Evolutionary conservation across 1,140 invertebrate species (phyloP), one percentile per base, ranked within the genome.

Genomic region (Agraylea sexmaculata): DNA sequence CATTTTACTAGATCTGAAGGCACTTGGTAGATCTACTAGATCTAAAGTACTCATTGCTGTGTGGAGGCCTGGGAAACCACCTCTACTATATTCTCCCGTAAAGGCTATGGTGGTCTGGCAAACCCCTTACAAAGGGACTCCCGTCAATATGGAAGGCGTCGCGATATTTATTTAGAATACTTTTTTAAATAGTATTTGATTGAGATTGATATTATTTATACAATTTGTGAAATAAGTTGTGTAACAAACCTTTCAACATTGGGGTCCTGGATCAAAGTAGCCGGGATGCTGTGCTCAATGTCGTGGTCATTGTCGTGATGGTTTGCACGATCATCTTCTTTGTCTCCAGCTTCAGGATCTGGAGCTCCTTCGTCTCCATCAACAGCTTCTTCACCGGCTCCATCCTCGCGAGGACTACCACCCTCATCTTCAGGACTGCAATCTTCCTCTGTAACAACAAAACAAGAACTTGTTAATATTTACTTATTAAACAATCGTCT

Each of bases 271-370:
- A 68, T 68, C 40, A 68, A 54, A 10, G 60, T 68, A 7, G 64
- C 64, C n/a, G 64, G 64, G 50, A 68, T 68, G 49, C 64, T 66
- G 55, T 68, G 63, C 54, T 68, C 64, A 48, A 68, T 62, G 54
- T 66, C 58, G 43, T 49, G 47, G 19, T 42, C 33, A 29, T 43
- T 40, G n/a, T 35, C 40, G 31, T 41, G 40, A 11, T n/a, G n/a
- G n/a, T n/a, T n/a, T n/a, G n/a, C n/a, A n/a, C n/a, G n/a, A n/a
- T n/a, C n/a, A 34, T 51, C 58, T 12, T 57, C 43, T 15, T 62
- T 57, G 22, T 62, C 60, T 1, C 53, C 54, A 15, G 54, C 45
- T 18, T 56, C 53, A 42, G 57, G 57, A 42, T 57, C 49, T 55
- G 43, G 58, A 54, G 21, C 56, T 53, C 37, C 34, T 28, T 29